These are phyloP conservation scores for Pteropus alecto DNA, from an alignment of 2,113 vertebrate genomes.

Conservation along the genomic window DNA sequence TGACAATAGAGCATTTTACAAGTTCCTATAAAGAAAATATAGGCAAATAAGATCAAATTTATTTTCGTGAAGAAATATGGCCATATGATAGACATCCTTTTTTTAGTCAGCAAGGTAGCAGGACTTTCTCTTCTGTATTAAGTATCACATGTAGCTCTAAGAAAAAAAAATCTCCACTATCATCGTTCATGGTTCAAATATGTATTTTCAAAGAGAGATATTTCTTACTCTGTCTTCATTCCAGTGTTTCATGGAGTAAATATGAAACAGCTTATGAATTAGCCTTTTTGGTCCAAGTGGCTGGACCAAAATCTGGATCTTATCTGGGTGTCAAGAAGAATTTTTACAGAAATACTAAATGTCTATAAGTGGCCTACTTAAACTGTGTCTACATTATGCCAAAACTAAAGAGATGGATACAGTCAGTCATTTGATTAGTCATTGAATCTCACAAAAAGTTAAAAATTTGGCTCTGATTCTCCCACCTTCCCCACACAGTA, in stretches of 20 bases:
- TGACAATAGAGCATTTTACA: constrained; percentile 79
- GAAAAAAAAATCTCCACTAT: constrained; percentile 32
- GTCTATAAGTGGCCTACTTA: constrained; percentile 36
- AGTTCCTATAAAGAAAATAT: constrained; percentile 75
- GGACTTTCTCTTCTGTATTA: constrained; percentile 77
- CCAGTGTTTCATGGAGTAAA: constrained; percentile 30
- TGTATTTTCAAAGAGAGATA: constrained; percentile 67
- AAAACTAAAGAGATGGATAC: neutral
- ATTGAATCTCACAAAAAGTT: neutral
- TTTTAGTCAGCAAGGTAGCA: constrained; percentile 62
- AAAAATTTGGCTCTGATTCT: neutral
- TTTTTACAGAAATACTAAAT: constrained; percentile 40
- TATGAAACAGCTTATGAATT: constrained; percentile 24
- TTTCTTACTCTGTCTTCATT: constrained; percentile 44
- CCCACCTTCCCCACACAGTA: neutral
- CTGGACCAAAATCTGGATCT: neutral
- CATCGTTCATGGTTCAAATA: constrained; percentile 60
- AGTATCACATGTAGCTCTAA: constrained; percentile 59
- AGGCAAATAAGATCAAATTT: constrained; percentile 53
- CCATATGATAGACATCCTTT: constrained; percentile 55
- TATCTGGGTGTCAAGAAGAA: constrained; percentile 40
- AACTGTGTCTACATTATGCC: constrained; percentile 2
- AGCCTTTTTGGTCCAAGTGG: constrained; percentile 31
- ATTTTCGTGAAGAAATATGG: constrained; percentile 68
- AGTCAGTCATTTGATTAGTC: neutral